phyloP scores from a whole-genome alignment of 2,797 vertebrate genomes.

The Yasuhikotakia modesta region DNA sequence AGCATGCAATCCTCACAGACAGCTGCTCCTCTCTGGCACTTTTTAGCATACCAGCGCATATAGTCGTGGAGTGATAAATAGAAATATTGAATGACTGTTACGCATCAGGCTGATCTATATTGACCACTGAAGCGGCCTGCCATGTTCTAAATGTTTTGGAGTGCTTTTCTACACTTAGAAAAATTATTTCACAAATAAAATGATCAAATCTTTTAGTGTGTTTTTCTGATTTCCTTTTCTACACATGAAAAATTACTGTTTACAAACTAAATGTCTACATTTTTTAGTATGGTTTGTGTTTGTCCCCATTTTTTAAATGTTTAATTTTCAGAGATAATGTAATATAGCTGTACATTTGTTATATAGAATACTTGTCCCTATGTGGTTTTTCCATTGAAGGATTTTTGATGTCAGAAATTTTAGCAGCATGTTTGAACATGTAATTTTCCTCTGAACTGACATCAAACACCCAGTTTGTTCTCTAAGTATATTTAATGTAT shows the following conservation, averaged over 20 bases:
- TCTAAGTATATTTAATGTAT: conserved; percentile 29
- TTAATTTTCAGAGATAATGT: not conserved
- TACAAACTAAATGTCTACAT: not conserved
- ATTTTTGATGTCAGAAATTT: conserved; percentile 7
- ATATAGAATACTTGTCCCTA: not conserved
- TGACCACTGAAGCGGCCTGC: conserved; percentile 51
- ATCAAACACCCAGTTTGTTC: not conserved
- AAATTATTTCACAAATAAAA: not conserved
- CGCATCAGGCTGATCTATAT: conserved; percentile 58
- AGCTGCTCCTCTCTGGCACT: conserved; percentile 89
- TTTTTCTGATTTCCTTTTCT: not conserved
- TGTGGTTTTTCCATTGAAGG: not conserved
- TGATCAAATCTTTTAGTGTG: not conserved
- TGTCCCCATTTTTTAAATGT: not conserved
- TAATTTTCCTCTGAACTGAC: not conserved
- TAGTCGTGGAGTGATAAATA: conserved; percentile 87
- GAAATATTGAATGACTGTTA: conserved; percentile 83
- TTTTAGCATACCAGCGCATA: conserved; percentile 87
- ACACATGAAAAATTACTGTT: not conserved
- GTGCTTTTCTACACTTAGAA: not conserved
- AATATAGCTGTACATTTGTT: not conserved
- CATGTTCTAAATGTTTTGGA: conserved; percentile 36
- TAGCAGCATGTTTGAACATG: conserved; percentile 12
- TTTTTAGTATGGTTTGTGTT: not conserved
- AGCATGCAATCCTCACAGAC: conserved; percentile 81